Conservation (phyloP, 2,113 vertebrate species). For the Coreoperca whiteheadi region DNA sequence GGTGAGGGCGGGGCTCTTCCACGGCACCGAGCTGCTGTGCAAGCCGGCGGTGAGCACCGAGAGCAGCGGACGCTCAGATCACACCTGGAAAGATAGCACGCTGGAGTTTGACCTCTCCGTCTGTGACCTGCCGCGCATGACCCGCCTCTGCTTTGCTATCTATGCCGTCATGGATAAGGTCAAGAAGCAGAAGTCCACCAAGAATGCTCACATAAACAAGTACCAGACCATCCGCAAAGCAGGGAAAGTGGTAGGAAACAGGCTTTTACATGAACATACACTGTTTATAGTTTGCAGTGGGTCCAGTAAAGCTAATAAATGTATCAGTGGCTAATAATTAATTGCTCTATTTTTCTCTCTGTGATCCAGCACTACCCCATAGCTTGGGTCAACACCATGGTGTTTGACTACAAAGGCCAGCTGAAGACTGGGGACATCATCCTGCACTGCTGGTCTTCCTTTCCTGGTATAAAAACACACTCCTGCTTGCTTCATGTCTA, state of each 20-base stretch:
- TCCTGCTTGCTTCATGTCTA: not conserved
- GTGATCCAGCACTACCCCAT: slow-evolving; percentile 94
- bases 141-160: slow-evolving; percentile 95
- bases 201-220: slow-evolving; percentile 90
- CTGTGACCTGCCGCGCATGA: slow-evolving; percentile 96
- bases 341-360: not conserved
- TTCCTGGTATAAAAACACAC: slow-evolving; percentile 89
- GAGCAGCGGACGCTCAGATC: slow-evolving; percentile 91
- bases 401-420: slow-evolving; percentile 98
- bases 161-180: slow-evolving; percentile 97
- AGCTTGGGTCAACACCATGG: slow-evolving; percentile 99
- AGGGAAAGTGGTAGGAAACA: slow-evolving; percentile 93
- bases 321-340: not conserved
- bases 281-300: not conserved
- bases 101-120: slow-evolving; percentile 95
- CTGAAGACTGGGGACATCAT: slow-evolving; percentile 91
- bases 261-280: not conserved
- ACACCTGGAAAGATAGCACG: slow-evolving; percentile 89
- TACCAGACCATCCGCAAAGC: slow-evolving; percentile 99
- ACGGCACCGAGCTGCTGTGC: slow-evolving; percentile 95
- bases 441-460: slow-evolving; percentile 97
- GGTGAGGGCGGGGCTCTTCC: slow-evolving; percentile 97
- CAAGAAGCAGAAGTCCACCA: slow-evolving; percentile 95
- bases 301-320: not conserved
- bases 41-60: slow-evolving; percentile 93